phyloP scores from a whole-genome alignment of 1,140 invertebrate species.

The Oedothorax gibbosus region DNA sequence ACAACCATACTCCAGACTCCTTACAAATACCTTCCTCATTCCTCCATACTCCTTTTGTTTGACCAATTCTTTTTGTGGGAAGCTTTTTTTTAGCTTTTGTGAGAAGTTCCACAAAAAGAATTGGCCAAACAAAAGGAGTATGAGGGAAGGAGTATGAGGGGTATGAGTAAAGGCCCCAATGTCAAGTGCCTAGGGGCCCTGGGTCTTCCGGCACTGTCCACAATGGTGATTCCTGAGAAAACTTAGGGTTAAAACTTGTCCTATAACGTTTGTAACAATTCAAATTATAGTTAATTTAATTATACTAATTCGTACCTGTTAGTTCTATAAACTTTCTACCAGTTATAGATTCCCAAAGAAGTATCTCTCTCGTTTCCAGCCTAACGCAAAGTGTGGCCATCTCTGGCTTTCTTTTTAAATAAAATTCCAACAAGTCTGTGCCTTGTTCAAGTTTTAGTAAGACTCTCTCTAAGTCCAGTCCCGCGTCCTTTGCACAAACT shows the following conservation, averaged over 20 bases:
- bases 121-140: no score
- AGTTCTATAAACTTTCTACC: conserved; percentile 55
- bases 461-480: conserved; percentile 83
- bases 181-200: no score
- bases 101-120: no score
- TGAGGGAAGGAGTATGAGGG: no score
- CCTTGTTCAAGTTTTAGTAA: conserved; percentile 88
- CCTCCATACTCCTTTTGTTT: no score
- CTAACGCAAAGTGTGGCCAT: conserved; percentile 83
- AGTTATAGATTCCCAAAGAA: conserved; percentile 73
- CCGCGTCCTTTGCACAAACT: no score
- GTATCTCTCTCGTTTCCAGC: conserved; percentile 87
- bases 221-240: not conserved
- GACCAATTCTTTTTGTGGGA: no score
- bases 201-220: no score
- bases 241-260: not conserved
- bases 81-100: no score
- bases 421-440: conserved; percentile 87
- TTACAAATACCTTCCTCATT: no score
- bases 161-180: no score
- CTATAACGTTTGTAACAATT: not conserved
- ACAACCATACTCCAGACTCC: no score
- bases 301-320: conserved; percentile 7
- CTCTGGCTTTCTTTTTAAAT: conserved; percentile 84
- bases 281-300: not conserved